Evolutionary conservation across 2,113 vertebrate species (phyloP).

Genomic region (Peromyscus polionotus): DNA sequence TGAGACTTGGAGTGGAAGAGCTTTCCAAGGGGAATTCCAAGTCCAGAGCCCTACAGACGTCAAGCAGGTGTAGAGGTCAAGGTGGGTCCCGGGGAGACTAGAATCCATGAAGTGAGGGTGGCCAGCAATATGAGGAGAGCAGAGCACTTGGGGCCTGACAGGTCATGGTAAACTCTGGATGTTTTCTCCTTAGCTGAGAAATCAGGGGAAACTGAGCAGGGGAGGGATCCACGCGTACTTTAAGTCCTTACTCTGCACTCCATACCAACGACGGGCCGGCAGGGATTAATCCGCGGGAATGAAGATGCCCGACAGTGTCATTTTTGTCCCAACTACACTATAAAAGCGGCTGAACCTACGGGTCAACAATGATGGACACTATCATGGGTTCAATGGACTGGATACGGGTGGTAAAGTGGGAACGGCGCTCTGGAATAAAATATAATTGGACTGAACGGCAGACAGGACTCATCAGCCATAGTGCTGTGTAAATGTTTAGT

Average conservation of each 20-base stretch:
- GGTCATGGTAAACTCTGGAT: neutral
- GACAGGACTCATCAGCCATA: neutral
- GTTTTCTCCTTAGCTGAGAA: neutral
- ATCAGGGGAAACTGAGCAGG: neutral
- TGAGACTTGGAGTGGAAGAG: neutral
- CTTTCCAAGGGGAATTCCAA: neutral
- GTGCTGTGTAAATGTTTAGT: neutral
- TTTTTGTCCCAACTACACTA: neutral
- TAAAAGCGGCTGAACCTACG: neutral
- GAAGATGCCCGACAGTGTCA: neutral
- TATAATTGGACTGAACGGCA: neutral
- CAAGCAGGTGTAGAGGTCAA: neutral
- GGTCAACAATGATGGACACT: neutral
- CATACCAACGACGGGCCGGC: neutral
- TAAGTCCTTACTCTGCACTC: neutral
- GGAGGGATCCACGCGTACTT: neutral
- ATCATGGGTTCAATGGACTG: rapidly evolving
- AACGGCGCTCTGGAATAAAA: neutral
- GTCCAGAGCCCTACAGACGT: neutral
- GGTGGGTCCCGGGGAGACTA: too few relatives aligned
- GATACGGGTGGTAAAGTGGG: too few relatives aligned
- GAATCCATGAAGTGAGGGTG: neutral
- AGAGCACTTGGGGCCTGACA: neutral
- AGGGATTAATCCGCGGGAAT: neutral
- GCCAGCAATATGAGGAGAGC: neutral